Evolutionary conservation across 1,140 invertebrate species (phyloP).

Genomic region (Orchestia grillus): DNA sequence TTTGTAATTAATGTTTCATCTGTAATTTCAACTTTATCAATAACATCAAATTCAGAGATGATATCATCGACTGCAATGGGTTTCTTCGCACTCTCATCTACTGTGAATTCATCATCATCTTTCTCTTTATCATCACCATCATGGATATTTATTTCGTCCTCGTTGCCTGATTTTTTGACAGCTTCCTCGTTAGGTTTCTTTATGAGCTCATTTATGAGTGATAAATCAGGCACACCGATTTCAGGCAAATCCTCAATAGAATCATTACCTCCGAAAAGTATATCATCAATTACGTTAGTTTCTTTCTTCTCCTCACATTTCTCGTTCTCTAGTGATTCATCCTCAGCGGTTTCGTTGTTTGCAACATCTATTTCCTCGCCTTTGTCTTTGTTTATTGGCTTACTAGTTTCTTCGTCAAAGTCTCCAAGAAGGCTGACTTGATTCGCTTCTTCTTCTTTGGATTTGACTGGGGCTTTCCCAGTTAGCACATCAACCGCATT

Average conservation of each 20-base stretch:
- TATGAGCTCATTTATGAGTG: conserved; percentile 54
- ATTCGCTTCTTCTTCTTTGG: conserved; percentile 75
- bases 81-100: background rate
- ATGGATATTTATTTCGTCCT: background rate
- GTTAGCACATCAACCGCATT: conserved; percentile 87
- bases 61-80: conserved; percentile 69
- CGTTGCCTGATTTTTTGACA: background rate
- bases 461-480: conserved; percentile 76
- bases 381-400: background rate
- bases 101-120: background rate
- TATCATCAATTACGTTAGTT: conserved; percentile 70
- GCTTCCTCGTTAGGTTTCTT: background rate
- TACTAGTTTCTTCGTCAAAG: conserved; percentile 57
- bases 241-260: conserved; percentile 59
- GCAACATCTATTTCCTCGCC: background rate
- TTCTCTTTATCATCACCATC: conserved; percentile 48
- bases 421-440: conserved; percentile 62
- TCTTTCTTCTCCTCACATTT: conserved; percentile 72
- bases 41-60: conserved; percentile 74
- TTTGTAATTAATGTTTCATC: conserved; percentile 63
- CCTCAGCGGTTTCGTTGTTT: conserved; percentile 32
- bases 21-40: conserved; percentile 65
- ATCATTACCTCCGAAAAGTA: conserved; percentile 61
- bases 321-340: conserved; percentile 74
- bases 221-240: conserved; percentile 58